These are phyloP conservation scores for Lerema accius DNA, from an alignment of 1,140 invertebrate genomes.

Conservation along the genomic window DNA sequence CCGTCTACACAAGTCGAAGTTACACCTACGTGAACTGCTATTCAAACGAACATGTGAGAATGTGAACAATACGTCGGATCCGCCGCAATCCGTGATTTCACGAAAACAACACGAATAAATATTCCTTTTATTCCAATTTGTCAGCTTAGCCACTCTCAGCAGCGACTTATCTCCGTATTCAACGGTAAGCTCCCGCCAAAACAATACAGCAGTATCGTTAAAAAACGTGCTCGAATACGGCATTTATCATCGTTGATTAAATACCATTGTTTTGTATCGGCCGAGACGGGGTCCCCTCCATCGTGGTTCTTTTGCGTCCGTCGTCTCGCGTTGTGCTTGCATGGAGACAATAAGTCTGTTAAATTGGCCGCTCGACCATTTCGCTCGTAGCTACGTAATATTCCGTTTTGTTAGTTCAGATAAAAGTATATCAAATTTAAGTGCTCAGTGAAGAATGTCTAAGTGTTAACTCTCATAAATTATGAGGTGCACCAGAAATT, in stretches of 20 bases:
- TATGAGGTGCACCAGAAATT: too few species aligned
- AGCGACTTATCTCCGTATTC: slow-evolving; percentile 78
- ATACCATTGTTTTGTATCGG: slow-evolving; percentile 82
- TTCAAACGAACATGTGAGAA: slow-evolving; percentile 44
- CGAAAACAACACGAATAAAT: slow-evolving; percentile 76
- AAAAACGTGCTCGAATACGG: slow-evolving; percentile 79
- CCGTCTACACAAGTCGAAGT: too few species aligned
- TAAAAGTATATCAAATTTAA: not conserved
- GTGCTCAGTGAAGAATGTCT: too few species aligned
- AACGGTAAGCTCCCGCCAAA: slow-evolving; percentile 79
- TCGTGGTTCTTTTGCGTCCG: slow-evolving; percentile 70
- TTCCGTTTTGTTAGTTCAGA: slow-evolving; percentile 6
- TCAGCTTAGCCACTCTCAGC: slow-evolving; percentile 79
- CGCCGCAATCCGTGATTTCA: slow-evolving; percentile 53
- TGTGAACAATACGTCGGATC: slow-evolving; percentile 52
- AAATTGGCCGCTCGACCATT: slow-evolving; percentile 73
- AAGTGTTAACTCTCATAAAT: too few species aligned
- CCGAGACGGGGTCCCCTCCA: slow-evolving; percentile 62
- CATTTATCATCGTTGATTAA: slow-evolving; percentile 83
- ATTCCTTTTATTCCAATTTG: slow-evolving; percentile 82
- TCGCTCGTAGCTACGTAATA: slow-evolving; percentile 54
- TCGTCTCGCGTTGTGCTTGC: slow-evolving; percentile 70
- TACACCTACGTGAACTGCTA: not conserved
- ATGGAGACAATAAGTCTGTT: slow-evolving; percentile 81
- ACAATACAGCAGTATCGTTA: slow-evolving; percentile 80